Conservation (phyloP, 2,113 vertebrate genomes). For the Myrmecophaga tridactyla region DNA sequence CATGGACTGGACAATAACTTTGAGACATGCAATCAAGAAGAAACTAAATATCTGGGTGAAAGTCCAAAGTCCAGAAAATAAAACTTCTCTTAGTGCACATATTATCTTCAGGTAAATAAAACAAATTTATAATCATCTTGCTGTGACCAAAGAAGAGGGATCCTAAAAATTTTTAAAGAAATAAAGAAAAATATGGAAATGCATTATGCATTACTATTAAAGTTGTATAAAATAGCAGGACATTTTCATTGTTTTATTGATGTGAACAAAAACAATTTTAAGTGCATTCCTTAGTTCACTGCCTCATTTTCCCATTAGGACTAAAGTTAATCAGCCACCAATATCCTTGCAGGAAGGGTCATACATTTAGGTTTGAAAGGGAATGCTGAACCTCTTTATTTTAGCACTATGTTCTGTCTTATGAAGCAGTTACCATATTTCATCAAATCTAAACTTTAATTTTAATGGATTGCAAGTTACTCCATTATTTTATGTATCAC, state of each 20-base stretch:
- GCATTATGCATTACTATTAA: background rate
- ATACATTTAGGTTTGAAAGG: background rate
- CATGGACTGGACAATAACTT: background rate
- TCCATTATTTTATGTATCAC: background rate
- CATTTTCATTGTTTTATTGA: constrained; percentile 5
- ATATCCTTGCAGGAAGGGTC: background rate
- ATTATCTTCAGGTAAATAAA: background rate
- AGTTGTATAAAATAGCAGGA: background rate
- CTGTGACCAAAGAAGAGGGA: background rate
- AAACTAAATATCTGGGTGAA: background rate
- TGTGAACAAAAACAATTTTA: background rate
- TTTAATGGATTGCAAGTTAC: background rate
- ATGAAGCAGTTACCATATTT: background rate
- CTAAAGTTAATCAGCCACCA: background rate
- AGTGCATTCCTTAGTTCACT: background rate
- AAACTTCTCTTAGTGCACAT: background rate
- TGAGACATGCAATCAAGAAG: background rate
- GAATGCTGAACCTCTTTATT: background rate
- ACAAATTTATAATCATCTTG: background rate
- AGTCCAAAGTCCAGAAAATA: background rate
- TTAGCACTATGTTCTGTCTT: background rate
- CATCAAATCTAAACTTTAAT: background rate
- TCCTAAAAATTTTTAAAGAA: background rate
- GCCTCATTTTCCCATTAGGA: background rate
- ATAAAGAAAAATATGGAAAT: constrained; percentile 23